phyloP scores from a whole-genome alignment of 2,797 vertebrate species.

The Crocodylus rhombifer region DNA sequence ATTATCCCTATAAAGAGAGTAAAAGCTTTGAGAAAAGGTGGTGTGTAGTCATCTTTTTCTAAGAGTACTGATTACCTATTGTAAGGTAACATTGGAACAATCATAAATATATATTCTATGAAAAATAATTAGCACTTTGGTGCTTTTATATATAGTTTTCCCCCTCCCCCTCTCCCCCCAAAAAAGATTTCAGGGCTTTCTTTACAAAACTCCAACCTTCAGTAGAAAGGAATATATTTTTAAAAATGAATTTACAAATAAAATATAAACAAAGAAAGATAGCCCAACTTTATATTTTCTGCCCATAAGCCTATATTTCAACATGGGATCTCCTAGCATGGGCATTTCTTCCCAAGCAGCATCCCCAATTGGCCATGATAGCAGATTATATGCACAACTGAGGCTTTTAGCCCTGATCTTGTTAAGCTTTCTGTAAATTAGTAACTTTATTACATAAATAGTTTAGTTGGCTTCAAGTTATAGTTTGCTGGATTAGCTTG shows the following conservation, averaged over 20 bases:
- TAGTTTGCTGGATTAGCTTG: constrained; percentile 66
- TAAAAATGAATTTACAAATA: too few relatives aligned
- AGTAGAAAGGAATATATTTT: too few relatives aligned
- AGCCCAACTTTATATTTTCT: too few relatives aligned
- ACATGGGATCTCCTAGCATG: background rate
- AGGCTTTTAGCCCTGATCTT: background rate
- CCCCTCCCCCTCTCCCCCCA: too few relatives aligned
- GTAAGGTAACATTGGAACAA: background rate
- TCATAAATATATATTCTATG: background rate
- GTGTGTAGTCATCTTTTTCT: background rate
- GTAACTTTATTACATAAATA: background rate
- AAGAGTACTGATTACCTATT: constrained; percentile 4
- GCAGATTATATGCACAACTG: background rate
- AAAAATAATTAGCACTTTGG: background rate
- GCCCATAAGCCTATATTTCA: background rate
- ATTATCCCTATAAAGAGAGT: background rate
- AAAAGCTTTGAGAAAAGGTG: too few relatives aligned
- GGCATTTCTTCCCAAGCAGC: background rate
- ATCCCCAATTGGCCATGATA: background rate
- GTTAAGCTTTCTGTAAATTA: background rate
- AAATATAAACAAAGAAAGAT: too few relatives aligned
- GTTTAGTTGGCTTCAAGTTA: constrained; percentile 32
- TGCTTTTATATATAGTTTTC: too few relatives aligned
- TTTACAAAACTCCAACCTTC: too few relatives aligned
- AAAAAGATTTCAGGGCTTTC: too few relatives aligned